These are phyloP conservation scores for Leptocoma aspasia DNA, from an alignment of 2,113 vertebrate genomes.

Conservation along the genomic window DNA sequence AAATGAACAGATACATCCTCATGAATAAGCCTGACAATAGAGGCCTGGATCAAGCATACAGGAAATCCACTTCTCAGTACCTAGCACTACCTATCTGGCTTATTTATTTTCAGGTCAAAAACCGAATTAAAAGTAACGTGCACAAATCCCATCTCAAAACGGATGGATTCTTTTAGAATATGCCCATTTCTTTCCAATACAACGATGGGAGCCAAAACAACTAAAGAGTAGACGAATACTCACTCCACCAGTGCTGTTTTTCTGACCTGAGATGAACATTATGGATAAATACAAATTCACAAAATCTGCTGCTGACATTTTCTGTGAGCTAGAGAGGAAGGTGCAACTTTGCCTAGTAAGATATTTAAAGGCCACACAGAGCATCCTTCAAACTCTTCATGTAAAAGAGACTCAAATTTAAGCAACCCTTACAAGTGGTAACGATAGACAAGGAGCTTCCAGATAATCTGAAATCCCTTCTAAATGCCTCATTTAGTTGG, in stretches of 20 bases:
- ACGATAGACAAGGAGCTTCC: background rate
- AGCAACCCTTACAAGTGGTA: background rate
- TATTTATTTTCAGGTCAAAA: background rate
- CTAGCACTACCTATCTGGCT: background rate
- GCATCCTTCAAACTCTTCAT: background rate
- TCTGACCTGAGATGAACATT: background rate
- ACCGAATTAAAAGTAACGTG: background rate
- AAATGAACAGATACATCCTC: background rate
- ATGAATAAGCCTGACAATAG: conserved; percentile 2
- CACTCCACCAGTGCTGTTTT: background rate
- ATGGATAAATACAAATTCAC: background rate
- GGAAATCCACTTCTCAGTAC: background rate
- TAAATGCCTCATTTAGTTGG: background rate
- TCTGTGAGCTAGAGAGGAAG: background rate
- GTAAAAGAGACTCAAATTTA: background rate
- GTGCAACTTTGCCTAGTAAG: background rate
- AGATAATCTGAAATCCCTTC: background rate
- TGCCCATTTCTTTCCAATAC: background rate
- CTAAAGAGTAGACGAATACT: background rate
- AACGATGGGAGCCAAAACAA: background rate
- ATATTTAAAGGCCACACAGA: background rate
- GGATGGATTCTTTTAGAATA: background rate
- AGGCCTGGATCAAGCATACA: background rate
- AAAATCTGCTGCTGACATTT: background rate
- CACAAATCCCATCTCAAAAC: background rate